Evolutionary conservation across 2,797 vertebrate species (phyloP).

Genomic region (Oreochromis grahami): DNA sequence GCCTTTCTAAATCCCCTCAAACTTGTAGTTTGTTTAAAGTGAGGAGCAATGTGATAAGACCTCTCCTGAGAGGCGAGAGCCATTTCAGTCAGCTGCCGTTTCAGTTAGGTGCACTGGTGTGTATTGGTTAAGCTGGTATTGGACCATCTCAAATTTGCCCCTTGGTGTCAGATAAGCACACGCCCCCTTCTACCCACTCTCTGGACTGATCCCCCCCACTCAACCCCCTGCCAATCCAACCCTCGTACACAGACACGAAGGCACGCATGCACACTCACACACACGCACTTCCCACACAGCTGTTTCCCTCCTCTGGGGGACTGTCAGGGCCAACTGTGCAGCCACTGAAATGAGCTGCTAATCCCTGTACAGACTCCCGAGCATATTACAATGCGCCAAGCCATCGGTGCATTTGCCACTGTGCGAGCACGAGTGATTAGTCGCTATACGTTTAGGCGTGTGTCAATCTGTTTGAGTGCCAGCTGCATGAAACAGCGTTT

Average conservation of each 20-base stretch:
- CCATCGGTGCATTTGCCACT: constrained; percentile 36
- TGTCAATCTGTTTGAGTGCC: constrained; percentile 56
- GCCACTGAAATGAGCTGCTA: constrained; percentile 75
- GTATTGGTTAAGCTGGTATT: constrained; percentile 66
- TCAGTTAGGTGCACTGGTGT: constrained; percentile 61
- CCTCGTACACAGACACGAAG: neutral
- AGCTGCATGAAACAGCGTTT: constrained; percentile 36
- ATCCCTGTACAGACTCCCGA: constrained; percentile 71
- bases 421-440: constrained; percentile 6
- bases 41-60: constrained; percentile 56
- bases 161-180: constrained; percentile 70
- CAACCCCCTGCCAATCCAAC: neutral
- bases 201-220: neutral
- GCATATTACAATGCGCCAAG: constrained; percentile 66
- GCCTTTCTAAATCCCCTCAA: constrained; percentile 47
- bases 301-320: constrained; percentile 63
- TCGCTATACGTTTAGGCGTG: constrained; percentile 27
- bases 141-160: constrained; percentile 70
- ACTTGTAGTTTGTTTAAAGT: constrained; percentile 63
- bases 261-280: neutral
- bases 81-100: constrained; percentile 53
- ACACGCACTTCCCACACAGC: constrained; percentile 36
- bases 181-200: neutral
- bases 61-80: constrained; percentile 42
- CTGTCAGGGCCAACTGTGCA: constrained; percentile 69